Evolutionary conservation across 1,140 invertebrate genomes (phyloP).

Genomic region (Dendrolimus punctatus): DNA sequence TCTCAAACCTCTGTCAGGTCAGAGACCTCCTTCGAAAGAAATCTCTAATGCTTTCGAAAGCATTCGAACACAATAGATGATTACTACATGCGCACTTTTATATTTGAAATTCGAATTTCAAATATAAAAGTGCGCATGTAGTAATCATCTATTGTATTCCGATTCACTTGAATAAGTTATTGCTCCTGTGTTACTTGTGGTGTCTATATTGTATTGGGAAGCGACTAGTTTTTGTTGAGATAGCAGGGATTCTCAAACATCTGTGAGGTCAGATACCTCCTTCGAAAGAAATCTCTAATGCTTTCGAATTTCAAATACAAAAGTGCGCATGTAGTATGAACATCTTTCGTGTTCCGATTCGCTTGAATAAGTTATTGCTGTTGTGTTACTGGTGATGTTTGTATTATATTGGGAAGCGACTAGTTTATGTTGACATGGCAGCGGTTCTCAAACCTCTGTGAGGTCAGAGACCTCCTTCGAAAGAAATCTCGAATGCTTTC

Average conservation of each 20-base stretch:
- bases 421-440: conserved; percentile 8
- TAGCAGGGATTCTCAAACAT: neutral
- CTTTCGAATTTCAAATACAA: too few species aligned
- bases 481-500: too few species aligned
- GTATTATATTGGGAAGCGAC: conserved; percentile 25
- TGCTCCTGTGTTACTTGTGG: conserved; percentile 20
- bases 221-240: conserved; percentile 7
- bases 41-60: too few species aligned
- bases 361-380: conserved; percentile 46
- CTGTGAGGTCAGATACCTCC: neutral
- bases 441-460: neutral
- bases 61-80: too few species aligned
- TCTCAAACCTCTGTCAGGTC: neutral
- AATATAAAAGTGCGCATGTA: too few species aligned
- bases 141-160: conserved; percentile 31
- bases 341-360: conserved; percentile 33
- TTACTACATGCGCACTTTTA: too few species aligned
- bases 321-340: neutral
- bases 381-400: conserved; percentile 30
- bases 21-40: too few species aligned
- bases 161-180: conserved; percentile 48
- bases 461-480: too few species aligned
- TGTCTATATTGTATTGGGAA: conserved; percentile 37
- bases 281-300: too few species aligned
- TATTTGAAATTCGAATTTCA: too few species aligned